Evolutionary conservation across 2,113 vertebrate species (phyloP).

Genomic region (Amphiprion ocellaris): DNA sequence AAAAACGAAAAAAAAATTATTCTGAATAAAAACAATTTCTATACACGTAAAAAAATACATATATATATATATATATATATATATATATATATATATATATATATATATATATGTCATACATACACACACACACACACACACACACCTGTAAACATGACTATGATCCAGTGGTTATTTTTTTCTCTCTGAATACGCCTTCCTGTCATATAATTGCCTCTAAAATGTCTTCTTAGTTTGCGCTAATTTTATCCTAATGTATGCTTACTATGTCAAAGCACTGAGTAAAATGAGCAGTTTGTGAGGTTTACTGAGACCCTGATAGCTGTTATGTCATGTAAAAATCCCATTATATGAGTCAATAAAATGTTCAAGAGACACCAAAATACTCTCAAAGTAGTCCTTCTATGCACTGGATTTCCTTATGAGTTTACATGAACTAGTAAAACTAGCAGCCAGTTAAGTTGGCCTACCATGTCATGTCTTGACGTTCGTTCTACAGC

Average conservation of each 20-base stretch:
- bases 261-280: not conserved
- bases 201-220: not conserved
- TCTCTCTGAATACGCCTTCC: not conserved
- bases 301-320: not conserved
- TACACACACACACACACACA: no score
- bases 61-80: no score
- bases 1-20: no score
- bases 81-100: no score
- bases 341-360: not conserved
- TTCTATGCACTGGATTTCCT: not conserved
- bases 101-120: no score
- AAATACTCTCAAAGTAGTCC: not conserved
- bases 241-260: not conserved
- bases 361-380: not conserved
- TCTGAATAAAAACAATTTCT: no score
- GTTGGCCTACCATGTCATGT: slow-evolving; percentile 79
- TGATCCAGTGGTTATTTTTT: not conserved
- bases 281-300: not conserved
- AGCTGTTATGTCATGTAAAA: slow-evolving; percentile 16
- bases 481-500: slow-evolving; percentile 83
- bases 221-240: not conserved
- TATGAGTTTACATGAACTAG: slow-evolving; percentile 67
- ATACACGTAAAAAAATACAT: no score
- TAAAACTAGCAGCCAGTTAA: slow-evolving; percentile 73
- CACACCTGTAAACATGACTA: no score